Conservation (phyloP, 2,888 invertebrate species). For the Actias luna region DNA sequence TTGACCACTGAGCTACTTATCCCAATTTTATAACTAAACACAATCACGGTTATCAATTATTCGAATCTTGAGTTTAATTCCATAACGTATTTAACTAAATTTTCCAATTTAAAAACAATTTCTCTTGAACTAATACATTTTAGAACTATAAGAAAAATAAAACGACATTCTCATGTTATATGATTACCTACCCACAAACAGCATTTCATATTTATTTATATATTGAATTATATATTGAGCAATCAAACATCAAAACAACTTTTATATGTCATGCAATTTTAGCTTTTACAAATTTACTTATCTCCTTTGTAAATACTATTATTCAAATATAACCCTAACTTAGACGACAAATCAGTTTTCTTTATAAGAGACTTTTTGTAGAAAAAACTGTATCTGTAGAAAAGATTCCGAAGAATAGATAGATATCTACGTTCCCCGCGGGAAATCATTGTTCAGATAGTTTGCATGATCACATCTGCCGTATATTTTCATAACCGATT, state of each 20-base stretch:
- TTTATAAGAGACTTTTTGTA: conserved; percentile 2
- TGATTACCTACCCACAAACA: no score
- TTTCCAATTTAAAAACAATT: no score
- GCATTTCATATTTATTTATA: no score
- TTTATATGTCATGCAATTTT: neutral
- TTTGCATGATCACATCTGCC: conserved; percentile 49
- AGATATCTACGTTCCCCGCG: conserved; percentile 31
- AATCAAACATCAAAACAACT: neutral
- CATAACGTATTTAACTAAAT: no score
- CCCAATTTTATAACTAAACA: no score
- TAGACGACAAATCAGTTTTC: conserved; percentile 11
- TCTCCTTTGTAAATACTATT: neutral
- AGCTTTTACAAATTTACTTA: neutral
- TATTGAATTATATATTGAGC: neutral
- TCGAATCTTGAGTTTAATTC: no score
- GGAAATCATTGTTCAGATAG: conserved; percentile 56
- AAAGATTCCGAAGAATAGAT: conserved; percentile 17
- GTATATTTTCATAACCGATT: conserved; percentile 55
- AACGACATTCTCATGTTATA: no score
- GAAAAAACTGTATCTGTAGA: conserved; percentile 12
- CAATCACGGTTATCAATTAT: no score
- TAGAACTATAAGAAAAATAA: no score
- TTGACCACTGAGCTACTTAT: no score
- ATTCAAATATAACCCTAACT: conserved; percentile 4
- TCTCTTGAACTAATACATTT: no score